Conservation (phyloP, 2,797 vertebrate species). For the Propithecus perrieri region DNA sequence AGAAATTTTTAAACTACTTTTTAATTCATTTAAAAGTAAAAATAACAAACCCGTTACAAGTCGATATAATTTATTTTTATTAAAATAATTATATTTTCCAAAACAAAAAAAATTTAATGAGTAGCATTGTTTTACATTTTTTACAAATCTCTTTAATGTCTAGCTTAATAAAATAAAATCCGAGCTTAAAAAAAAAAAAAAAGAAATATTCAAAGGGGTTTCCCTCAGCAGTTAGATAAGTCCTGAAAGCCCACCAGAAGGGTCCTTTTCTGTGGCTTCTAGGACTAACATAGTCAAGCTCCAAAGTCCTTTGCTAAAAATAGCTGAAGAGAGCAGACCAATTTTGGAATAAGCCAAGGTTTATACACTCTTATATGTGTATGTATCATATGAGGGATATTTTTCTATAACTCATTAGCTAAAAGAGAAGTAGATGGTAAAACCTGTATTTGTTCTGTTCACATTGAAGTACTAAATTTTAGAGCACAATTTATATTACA, state of each 20-base stretch:
- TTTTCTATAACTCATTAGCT: background rate
- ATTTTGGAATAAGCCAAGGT: conserved; percentile 45
- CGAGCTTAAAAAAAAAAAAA: too few relatives aligned
- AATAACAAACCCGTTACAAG: too few relatives aligned
- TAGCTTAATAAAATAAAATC: too few relatives aligned
- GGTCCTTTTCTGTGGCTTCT: conserved; percentile 50
- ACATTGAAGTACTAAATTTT: conserved; percentile 27
- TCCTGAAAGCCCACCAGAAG: conserved; percentile 34
- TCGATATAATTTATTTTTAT: too few relatives aligned
- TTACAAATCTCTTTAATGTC: too few relatives aligned
- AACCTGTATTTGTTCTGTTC: background rate
- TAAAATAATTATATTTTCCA: too few relatives aligned
- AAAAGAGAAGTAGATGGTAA: conserved; percentile 21
- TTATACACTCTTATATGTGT: background rate
- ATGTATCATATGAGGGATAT: background rate
- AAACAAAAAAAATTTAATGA: too few relatives aligned
- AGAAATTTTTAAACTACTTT: too few relatives aligned
- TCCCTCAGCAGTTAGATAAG: background rate
- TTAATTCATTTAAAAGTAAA: too few relatives aligned
- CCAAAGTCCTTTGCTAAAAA: conserved; percentile 71
- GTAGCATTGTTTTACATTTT: too few relatives aligned
- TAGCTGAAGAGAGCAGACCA: conserved; percentile 41
- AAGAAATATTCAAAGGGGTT: background rate
- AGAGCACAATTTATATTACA: conserved; percentile 11
- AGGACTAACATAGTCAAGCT: conserved; percentile 25